Base-by-base conservation (phyloP, 2,797 vertebrate species). In the Lepilemur septentrionalis region DNA sequence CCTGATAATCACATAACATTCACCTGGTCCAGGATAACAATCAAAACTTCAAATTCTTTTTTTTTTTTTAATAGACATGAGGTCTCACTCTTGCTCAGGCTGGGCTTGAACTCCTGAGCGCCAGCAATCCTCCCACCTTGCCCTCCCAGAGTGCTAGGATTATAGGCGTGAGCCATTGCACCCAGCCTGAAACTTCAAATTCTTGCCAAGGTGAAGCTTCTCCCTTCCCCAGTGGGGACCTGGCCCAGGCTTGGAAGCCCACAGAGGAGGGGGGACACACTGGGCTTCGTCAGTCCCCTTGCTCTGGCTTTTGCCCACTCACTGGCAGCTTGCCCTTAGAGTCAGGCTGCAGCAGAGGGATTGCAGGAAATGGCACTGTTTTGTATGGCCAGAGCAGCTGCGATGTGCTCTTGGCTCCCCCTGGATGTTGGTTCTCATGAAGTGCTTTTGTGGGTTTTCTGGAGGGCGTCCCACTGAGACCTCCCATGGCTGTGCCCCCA, bases 1-100 rank as follows among this genome's bases (percentile, higher is more conserved):
- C 48, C 61, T 89, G 82, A 88, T 59, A 92, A 75, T 80, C 69
- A 55, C 63, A 83, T 80, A 78, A 91, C 59, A 32, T 73, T 25
- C 84, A 25, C 32, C 41, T 65, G 76, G 70, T 63, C 48, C 52
- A 35, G 28, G 52, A 38, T 69, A 83, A 69, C 50, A 48, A 61
- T 52, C 8, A 73, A 57, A 90, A 79, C 69, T 69, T 94, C 67
- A 73, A 79, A 73, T 15, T 84, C 69, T 61, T 46, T 6, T 5
- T 50, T 1, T 17, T 50, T 52, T 52, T 52, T 57, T 25, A 57
- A 8, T 25, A 57, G 55, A 57, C 22, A 25, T 9, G 10, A 22
- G 55, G 9, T 57, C 55, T 57, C 23, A 3, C 55, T 57, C 23
- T 25, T 57, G 23, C 9, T 57, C 22, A 57, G 55, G 22, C 55